Evolutionary conservation across 2,888 invertebrate genomes (phyloP).

Genomic region (Spisula subtruncata): DNA sequence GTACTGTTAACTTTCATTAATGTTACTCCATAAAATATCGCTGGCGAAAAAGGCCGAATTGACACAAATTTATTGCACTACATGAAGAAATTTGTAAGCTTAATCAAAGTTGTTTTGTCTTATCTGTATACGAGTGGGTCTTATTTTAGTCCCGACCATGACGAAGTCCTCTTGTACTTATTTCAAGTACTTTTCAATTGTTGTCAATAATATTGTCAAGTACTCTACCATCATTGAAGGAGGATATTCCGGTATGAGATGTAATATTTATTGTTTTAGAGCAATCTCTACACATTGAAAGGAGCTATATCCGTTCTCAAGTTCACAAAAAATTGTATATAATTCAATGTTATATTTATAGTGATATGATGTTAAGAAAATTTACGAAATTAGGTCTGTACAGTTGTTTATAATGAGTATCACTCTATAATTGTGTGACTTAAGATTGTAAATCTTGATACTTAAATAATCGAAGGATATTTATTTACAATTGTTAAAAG

Average conservation of each 20-base stretch:
- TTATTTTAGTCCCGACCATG: background rate
- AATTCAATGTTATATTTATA: background rate
- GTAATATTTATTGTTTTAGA: slow-evolving; percentile 12
- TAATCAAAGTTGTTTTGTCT: background rate
- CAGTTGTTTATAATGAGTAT: no score
- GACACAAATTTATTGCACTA: no score
- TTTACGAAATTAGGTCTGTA: background rate
- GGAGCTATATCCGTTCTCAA: background rate
- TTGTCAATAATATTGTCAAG: slow-evolving; percentile 29
- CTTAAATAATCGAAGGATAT: no score
- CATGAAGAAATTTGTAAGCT: no score
- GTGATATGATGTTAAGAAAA: background rate
- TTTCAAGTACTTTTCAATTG: slow-evolving; percentile 44
- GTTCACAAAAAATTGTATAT: background rate
- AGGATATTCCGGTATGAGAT: slow-evolving; percentile 25
- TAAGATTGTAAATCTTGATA: no score
- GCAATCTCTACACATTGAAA: background rate
- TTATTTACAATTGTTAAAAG: no score
- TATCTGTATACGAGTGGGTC: background rate
- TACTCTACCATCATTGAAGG: slow-evolving; percentile 45
- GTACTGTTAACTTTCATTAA: no score
- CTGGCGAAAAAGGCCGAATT: no score
- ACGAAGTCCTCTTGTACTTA: background rate
- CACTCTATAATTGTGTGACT: no score
- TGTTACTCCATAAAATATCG: no score